phyloP scores from a whole-genome alignment of 2,888 invertebrate species.

The Encarsia formosa region DNA sequence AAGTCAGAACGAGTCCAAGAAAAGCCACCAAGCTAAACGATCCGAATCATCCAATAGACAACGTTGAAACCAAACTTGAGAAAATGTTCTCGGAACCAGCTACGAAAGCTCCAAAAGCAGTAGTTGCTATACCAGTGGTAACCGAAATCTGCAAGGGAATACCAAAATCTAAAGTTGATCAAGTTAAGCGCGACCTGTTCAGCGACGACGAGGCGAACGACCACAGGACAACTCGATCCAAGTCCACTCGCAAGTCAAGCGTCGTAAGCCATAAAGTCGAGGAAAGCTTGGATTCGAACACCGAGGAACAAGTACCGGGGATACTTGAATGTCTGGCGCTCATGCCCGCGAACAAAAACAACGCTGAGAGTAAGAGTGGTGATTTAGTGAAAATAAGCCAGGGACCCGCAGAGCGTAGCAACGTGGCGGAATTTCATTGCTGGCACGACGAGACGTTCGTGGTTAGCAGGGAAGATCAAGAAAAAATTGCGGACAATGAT shows the following conservation, averaged over 20 bases:
- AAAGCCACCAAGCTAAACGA: too few species aligned
- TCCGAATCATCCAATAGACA: too few species aligned
- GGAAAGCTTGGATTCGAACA: conserved; percentile 5
- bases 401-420: background rate
- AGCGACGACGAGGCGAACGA: conserved; percentile 42
- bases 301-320: conserved; percentile 6
- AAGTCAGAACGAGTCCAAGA: conserved; percentile 3
- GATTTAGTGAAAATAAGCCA: background rate
- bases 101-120: too few species aligned
- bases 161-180: conserved; percentile 40
- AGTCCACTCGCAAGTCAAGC: conserved; percentile 29
- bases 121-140: background rate
- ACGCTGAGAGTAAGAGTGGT: conserved; percentile 13
- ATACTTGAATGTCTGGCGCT: conserved; percentile 44
- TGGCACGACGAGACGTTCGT: conserved; percentile 36
- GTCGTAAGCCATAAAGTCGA: conserved; percentile 27
- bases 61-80: too few species aligned
- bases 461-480: conserved; percentile 35
- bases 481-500: conserved; percentile 28
- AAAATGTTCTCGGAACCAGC: too few species aligned
- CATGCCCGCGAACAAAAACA: conserved; percentile 39
- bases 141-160: conserved; percentile 16
- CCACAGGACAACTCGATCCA: conserved; percentile 39
- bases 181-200: conserved; percentile 45
- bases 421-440: conserved; percentile 21